phyloP scores from a whole-genome alignment of 2,888 invertebrate genomes.

The Parnassius glacialis region DNA sequence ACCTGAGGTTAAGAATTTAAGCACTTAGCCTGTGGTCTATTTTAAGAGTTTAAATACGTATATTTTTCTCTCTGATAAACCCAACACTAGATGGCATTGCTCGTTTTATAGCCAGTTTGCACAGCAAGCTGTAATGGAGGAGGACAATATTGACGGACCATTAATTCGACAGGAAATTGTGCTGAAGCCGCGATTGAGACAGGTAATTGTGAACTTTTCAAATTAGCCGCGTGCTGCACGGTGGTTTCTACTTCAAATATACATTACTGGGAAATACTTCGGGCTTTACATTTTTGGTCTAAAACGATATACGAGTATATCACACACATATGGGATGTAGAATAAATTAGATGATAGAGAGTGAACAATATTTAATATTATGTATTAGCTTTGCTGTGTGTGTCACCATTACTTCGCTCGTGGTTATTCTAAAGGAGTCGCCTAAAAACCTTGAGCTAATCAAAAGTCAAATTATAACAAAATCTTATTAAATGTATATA shows the following conservation, averaged over 20 bases:
- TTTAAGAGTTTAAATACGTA: neutral
- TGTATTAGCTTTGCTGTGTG: too few relatives aligned
- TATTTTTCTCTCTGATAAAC: constrained; percentile 51
- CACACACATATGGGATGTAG: too few relatives aligned
- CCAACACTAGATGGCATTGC: constrained; percentile 67
- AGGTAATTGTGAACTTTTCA: constrained; percentile 80
- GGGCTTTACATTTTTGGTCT: constrained; percentile 37
- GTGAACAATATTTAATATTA: too few relatives aligned
- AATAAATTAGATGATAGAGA: too few relatives aligned
- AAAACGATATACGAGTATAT: too few relatives aligned
- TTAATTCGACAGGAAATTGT: constrained; percentile 79
- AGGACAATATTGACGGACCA: constrained; percentile 79
- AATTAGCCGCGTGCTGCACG: constrained; percentile 72
- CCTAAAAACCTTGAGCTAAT: too few relatives aligned
- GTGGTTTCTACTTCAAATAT: constrained; percentile 68
- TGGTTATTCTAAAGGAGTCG: too few relatives aligned
- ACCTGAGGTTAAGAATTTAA: too few relatives aligned
- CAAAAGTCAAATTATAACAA: too few relatives aligned
- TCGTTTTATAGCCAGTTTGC: constrained; percentile 70
- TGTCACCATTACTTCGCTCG: too few relatives aligned
- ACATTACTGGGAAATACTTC: constrained; percentile 37
- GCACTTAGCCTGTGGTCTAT: too few relatives aligned
- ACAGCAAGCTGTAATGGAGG: constrained; percentile 74
- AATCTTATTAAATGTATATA: neutral
- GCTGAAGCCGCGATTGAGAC: constrained; percentile 68